Evolutionary conservation across 2,113 vertebrate species (phyloP).

Genomic region (Choloepus hoffmanni): DNA sequence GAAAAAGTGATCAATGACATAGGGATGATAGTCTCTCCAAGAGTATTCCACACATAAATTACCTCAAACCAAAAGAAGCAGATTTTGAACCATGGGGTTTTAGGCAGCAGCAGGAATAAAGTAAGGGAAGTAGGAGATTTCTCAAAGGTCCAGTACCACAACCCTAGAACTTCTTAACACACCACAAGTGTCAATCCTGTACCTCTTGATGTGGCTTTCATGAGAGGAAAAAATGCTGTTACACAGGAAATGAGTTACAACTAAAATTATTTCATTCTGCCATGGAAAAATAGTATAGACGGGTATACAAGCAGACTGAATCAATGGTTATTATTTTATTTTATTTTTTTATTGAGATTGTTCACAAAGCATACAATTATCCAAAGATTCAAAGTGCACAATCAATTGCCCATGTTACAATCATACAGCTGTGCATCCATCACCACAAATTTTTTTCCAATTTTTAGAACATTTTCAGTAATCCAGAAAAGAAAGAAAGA

Average conservation of each 20-base stretch:
- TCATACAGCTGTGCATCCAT: no score
- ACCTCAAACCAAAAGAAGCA: neutral
- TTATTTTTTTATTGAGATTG: no score
- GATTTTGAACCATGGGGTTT: neutral
- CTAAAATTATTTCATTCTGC: neutral
- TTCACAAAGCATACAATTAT: no score
- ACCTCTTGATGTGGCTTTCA: neutral
- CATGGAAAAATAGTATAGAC: neutral
- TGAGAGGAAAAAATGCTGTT: neutral
- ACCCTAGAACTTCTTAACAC: neutral
- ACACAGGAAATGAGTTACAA: neutral
- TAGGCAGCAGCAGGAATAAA: neutral
- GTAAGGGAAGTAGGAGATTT: neutral
- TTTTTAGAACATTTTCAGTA: no score
- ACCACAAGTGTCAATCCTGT: neutral
- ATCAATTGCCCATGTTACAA: no score
- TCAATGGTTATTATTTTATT: neutral
- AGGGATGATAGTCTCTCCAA: neutral
- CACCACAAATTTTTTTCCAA: no score
- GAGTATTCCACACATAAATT: neutral
- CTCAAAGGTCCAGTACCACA: neutral
- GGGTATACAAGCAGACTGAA: neutral
- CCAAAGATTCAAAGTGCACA: no score
- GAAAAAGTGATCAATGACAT: neutral
- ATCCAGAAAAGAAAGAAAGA: no score